These are phyloP conservation scores for Chauna torquata DNA, from an alignment of 2,113 vertebrate species.

Conservation along the genomic window DNA sequence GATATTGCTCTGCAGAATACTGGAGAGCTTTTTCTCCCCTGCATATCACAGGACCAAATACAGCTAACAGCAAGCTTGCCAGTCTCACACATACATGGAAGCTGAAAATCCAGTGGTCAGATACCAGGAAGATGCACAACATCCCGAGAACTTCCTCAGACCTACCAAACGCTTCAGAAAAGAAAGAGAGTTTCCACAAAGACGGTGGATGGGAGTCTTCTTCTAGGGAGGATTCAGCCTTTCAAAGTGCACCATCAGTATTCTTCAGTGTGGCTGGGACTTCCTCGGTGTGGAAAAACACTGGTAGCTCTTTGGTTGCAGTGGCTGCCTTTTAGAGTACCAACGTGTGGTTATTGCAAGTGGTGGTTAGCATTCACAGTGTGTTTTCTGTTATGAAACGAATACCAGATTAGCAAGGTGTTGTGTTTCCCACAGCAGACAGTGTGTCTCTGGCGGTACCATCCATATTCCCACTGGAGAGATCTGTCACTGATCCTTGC, in stretches of 20 bases:
- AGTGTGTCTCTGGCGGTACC: background rate
- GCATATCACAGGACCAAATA: background rate
- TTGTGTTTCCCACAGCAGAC: background rate
- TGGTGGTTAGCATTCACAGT: background rate
- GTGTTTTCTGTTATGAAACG: background rate
- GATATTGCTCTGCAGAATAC: background rate
- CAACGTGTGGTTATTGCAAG: background rate
- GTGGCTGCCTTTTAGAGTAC: background rate
- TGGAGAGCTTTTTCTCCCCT: too few relatives aligned
- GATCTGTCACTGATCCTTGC: background rate
- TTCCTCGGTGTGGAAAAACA: background rate
- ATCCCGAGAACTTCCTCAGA: background rate
- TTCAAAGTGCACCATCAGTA: background rate
- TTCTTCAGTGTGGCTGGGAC: background rate
- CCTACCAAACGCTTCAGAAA: background rate
- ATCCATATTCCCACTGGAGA: background rate
- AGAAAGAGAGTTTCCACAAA: background rate
- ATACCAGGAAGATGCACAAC: background rate
- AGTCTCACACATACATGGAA: background rate
- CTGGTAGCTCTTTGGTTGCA: background rate
- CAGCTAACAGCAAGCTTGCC: background rate
- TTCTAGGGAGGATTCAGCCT: background rate
- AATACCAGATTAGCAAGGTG: background rate
- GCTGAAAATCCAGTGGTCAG: background rate
- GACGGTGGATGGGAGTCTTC: background rate